phyloP scores from a whole-genome alignment of 2,113 vertebrate species.

The Labeo catla region DNA sequence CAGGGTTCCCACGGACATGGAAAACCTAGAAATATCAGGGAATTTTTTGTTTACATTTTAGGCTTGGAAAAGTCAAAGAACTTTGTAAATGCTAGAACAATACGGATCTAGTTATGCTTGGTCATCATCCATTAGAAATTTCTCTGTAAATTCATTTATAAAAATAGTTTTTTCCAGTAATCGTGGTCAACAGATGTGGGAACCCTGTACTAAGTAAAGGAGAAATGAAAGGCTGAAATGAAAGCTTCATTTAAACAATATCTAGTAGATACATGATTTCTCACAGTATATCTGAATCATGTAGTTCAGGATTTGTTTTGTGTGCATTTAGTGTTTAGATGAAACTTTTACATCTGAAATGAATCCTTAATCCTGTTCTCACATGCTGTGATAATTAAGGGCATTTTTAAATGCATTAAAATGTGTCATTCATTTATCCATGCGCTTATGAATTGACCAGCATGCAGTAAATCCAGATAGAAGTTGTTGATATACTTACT shows the following conservation, averaged over 20 bases:
- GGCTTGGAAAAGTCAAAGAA: not conserved
- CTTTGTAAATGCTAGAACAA: not conserved
- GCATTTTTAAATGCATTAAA: slow-evolving; percentile 2
- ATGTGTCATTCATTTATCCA: not conserved
- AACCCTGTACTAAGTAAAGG: slow-evolving; percentile 1
- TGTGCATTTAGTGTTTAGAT: slow-evolving; percentile 16
- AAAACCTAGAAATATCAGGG: not conserved
- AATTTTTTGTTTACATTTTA: not conserved
- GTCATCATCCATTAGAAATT: not conserved
- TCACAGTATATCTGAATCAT: not conserved
- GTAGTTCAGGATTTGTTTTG: not conserved
- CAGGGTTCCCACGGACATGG: not conserved
- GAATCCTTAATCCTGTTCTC: not conserved
- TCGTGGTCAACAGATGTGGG: not conserved
- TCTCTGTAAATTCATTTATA: not conserved
- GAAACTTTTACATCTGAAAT: slow-evolving; percentile 9
- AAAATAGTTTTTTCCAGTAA: not conserved
- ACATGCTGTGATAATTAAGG: slow-evolving; percentile 1
- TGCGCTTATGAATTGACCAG: slow-evolving; percentile 11
- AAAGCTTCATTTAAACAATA: slow-evolving; percentile 27
- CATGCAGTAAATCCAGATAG: slow-evolving; percentile 46
- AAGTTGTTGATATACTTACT: slow-evolving; percentile 53
- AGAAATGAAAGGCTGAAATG: not conserved
- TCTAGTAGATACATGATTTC: not conserved
- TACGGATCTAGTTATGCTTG: not conserved